Base-by-base conservation (phyloP, 2,113 vertebrate genomes). In the Canis aureus region DNA sequence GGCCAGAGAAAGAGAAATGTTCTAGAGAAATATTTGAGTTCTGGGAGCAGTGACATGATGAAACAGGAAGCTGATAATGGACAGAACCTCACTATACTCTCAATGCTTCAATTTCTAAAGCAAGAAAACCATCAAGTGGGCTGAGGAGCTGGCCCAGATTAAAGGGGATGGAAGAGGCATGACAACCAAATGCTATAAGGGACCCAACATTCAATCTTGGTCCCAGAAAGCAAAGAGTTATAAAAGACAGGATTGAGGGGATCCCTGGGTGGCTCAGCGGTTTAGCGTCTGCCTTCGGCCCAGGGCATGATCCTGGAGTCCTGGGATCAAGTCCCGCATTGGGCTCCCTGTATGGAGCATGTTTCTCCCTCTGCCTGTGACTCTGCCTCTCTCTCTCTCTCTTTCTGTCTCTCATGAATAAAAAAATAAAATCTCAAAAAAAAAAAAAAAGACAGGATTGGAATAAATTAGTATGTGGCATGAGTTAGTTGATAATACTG, bases 21-120 rank as follows among this genome's bases (percentile, higher is more conserved):
- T 74, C 20, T 76, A 71, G 84, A 60, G 69, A 74, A 74, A 71
- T 35, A 53, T 43, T 16, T 53, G 51, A 51, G 13, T 87, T 83
- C 51, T 95, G 17, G 35, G 82, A 66, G 17, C 12, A 1, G 38
- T 32, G 66, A 92, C 53, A 9, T 67, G 51, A 92, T 51, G 67
- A 87, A 49, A 38, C 10, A 78, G 43, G 35, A 17, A 89, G 27
- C 67, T 71, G 1, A 90, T 79, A 66, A 94, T 25, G 43, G 20
- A 89, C 29, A 94, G 38, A 92, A 22, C 64, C n/a, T 88, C 60
- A 85, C 64, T 81, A 29, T 86, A 67, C 4, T 95, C 64, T 73
- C 35, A 76, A 38, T 87, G 69, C 76, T 49, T 94, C 66, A 22
- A 73, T 91, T 94, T 91, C 91, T 62, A 94, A 96, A 97, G 85